phyloP scores from a whole-genome alignment of 2,888 invertebrate genomes.

The Onthophagus sagittarius region DNA sequence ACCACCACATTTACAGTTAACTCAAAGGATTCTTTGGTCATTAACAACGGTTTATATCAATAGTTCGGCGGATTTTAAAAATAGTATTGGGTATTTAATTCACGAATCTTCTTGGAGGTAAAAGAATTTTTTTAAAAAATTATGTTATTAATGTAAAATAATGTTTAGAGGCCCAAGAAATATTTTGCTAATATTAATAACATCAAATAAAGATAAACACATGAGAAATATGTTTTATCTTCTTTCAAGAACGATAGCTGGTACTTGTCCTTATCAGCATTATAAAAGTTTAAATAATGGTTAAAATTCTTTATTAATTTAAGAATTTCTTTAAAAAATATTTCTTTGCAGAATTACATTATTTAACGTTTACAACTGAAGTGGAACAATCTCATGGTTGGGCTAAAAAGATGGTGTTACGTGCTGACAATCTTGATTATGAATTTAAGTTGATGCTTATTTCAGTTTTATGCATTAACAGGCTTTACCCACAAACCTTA shows the following conservation, averaged over 20 bases:
- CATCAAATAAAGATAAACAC: not conserved
- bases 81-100: not conserved
- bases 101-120: not conserved
- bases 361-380: not conserved
- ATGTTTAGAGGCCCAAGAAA: not conserved
- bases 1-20: not conserved
- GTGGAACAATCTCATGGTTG: not conserved
- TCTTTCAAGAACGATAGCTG: not conserved
- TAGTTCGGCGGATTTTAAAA: not conserved
- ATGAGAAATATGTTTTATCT: not conserved
- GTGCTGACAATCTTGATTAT: not conserved
- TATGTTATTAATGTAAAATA: no score
- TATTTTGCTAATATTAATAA: not conserved
- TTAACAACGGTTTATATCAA: not conserved
- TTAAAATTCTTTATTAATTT: not conserved
- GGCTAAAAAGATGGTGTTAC: not conserved
- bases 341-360: not conserved
- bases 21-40: not conserved
- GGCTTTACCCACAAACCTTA: not conserved
- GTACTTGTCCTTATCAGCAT: not conserved
- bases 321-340: not conserved
- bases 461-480: not conserved
- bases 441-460: not conserved
- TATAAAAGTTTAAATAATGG: not conserved
- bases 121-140: not conserved